Percentiles rank a stretch among this genome's conserved stretches.
These are phyloP conservation scores for Gymnopithys bicolor DNA, from an alignment of 2,797 vertebrate genomes.

Conservation along the genomic window DNA sequence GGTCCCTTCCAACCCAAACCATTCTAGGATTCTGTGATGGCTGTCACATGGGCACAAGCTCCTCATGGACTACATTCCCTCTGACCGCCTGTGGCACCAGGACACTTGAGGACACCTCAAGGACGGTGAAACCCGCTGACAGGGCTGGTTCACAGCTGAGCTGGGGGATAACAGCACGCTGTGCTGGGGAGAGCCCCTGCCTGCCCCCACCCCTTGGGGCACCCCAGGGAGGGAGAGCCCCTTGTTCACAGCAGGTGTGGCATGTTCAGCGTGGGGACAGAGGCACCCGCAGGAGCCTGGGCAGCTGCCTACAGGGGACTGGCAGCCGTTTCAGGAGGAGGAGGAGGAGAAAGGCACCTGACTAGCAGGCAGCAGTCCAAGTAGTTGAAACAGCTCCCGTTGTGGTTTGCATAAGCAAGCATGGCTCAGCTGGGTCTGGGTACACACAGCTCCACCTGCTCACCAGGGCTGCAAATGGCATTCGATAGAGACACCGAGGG, in stretches of 20 bases:
- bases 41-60: not conserved
- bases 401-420: slow-evolving; percentile 4
- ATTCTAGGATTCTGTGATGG: not conserved
- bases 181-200: not conserved
- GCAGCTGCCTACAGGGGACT: not conserved
- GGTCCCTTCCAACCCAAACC: not conserved
- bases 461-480: accelerated
- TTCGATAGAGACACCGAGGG: accelerated
- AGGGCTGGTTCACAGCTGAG: not conserved
- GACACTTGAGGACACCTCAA: slow-evolving; percentile 43
- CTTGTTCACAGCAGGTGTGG: not conserved
- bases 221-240: not conserved
- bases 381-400: not conserved
- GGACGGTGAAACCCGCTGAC: slow-evolving; percentile 21
- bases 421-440: not conserved
- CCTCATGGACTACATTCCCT: not conserved
- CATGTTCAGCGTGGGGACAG: accelerated
- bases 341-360: slow-evolving; percentile 56
- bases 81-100: not conserved
- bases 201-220: not conserved
- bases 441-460: not conserved
- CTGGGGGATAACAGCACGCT: not conserved
- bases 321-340: not conserved
- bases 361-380: slow-evolving; percentile 30
- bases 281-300: not conserved